Conservation (phyloP, 2,888 invertebrate species). For the Volucella inflata region DNA sequence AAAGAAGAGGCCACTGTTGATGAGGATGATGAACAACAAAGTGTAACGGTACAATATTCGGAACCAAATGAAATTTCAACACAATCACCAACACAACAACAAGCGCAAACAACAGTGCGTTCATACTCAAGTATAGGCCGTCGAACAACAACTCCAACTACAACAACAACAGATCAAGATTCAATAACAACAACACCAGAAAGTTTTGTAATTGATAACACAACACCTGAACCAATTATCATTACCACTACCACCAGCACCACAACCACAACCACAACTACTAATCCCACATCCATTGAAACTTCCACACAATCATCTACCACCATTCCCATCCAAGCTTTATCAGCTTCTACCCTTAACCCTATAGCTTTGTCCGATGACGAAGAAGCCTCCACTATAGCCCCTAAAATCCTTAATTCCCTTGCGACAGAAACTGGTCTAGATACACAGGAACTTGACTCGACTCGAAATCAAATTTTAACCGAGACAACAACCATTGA, state of each 20-base stretch:
- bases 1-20: conserved; percentile 65
- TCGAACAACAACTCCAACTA: conserved; percentile 80
- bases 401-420: conserved; percentile 60
- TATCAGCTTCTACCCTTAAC: conserved; percentile 55
- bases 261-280: conserved; percentile 77
- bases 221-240: conserved; percentile 81
- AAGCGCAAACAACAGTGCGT: conserved; percentile 80
- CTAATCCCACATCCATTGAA: conserved; percentile 76
- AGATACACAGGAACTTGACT: conserved; percentile 76
- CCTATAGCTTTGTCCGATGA: conserved; percentile 50
- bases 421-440: conserved; percentile 76
- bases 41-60: conserved; percentile 82
- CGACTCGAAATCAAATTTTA: conserved; percentile 68
- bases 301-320: conserved; percentile 73
- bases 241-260: conserved; percentile 77
- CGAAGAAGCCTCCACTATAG: conserved; percentile 53
- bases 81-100: conserved; percentile 81
- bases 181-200: conserved; percentile 73
- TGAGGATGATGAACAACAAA: conserved; percentile 78
- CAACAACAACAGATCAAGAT: conserved; percentile 76
- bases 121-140: conserved; percentile 82
- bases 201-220: conserved; percentile 77
- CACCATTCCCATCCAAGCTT: conserved; percentile 74
- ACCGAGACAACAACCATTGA: conserved; percentile 76
- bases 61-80: conserved; percentile 79